Base-by-base conservation (phyloP, 2,797 vertebrate species). In the Ciconia nigra region DNA sequence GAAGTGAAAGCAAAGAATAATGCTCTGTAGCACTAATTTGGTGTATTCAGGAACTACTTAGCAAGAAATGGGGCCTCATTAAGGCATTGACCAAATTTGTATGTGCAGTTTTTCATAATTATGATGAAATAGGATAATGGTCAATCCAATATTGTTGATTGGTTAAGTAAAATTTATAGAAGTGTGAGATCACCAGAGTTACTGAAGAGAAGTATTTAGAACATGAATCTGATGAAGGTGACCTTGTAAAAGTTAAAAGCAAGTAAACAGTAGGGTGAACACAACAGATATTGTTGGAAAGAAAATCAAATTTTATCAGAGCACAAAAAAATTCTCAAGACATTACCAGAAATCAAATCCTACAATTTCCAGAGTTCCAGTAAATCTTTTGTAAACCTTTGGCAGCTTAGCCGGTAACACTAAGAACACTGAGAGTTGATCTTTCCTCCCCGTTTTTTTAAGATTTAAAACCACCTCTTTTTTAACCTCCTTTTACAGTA, bases 11-110 rank as follows among this genome's bases (percentile, higher is more conserved):
- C 28, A 94, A 90, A 74, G 39, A 92, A 63, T 66, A 89, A 95
- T 72, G n/a, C 9, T 86, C 33, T 69, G 15, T 31, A 54, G 73
- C 39, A 78, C 44, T 85, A 93, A 93, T 65, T 80, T 10, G 9
- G 54, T 93, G 77, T 57, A 72, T 54, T 94, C 84, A 88, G 89
- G 89, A 92, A 74, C 87, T 87, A 29, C 47, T 91, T 85, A 87
- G 54, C n/a, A 87, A 94, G 61, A 91, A 93, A 83, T 71, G 44
- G 29, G 51, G 26, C 24, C 55, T 93, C 65, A 54, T 92, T 85
- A 94, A 73, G n/a, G 29, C 47, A 82, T 24, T 87, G 59, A 80
- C 39, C 52, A 83, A 70, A 73, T 73, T 39, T 73, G 11, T 39
- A 62, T 84, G 31, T 14, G 2, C 11, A 70, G 13, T 12, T 72